Conservation (phyloP, 2,888 invertebrate species). For the Eilema caniola region DNA sequence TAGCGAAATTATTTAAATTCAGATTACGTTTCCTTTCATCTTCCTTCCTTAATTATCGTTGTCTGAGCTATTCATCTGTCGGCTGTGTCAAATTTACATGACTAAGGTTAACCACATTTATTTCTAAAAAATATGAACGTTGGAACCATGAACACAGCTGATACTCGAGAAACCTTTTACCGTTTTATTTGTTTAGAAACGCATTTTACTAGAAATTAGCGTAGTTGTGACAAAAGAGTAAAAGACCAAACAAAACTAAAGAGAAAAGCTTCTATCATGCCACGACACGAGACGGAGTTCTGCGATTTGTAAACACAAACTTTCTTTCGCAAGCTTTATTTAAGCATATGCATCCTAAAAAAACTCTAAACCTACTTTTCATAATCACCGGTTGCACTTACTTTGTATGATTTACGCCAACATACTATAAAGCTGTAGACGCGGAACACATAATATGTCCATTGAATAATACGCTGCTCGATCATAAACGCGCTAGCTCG, state of each 20-base stretch:
- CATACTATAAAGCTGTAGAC: conserved; percentile 12
- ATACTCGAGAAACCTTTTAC: not conserved
- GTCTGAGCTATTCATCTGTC: conserved; percentile 13
- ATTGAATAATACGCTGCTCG: conserved; percentile 56
- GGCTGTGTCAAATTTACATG: conserved; percentile 25
- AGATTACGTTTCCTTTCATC: conserved; percentile 44
- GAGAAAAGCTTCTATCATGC: not conserved
- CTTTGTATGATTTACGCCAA: conserved; percentile 4
- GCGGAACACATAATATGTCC: conserved; percentile 43
- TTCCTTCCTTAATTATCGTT: conserved; percentile 35
- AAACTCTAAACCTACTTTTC: not conserved
- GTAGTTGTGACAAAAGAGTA: not conserved
- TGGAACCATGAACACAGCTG: not conserved
- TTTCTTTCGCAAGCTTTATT: not conserved
- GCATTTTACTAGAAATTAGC: not conserved
- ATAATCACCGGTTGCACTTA: not conserved
- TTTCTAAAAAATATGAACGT: not conserved
- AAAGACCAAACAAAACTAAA: conserved; percentile 1
- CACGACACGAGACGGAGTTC: not conserved
- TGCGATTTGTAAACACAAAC: not conserved
- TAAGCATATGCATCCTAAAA: not conserved
- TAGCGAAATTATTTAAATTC: conserved; percentile 54
- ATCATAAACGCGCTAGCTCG: conserved; percentile 60
- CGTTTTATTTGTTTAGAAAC: not conserved
- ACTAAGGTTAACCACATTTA: not conserved